Conservation (phyloP, 2,888 invertebrate species). For the Drosophila recens region DNA sequence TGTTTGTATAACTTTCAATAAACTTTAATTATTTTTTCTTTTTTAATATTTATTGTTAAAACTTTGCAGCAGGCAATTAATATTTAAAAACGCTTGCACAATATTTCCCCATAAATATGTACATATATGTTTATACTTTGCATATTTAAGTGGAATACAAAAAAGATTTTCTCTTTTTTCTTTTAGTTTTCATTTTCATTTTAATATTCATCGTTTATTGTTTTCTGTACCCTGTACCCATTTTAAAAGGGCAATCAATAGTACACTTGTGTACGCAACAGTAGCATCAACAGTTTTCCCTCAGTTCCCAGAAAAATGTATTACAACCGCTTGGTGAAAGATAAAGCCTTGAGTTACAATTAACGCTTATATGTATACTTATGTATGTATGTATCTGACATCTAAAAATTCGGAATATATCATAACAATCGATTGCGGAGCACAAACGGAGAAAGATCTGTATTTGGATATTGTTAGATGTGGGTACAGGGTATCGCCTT, state of each 20-base stretch:
- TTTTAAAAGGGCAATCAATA: background rate
- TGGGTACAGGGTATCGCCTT: conserved; percentile 13
- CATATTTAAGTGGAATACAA: conserved; percentile 15
- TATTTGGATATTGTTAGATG: background rate
- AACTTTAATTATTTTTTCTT: conserved; percentile 1
- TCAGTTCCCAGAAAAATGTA: conserved; percentile 7
- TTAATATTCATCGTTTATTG: conserved; percentile 4
- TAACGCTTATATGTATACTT: conserved; percentile 15
- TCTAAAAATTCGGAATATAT: conserved; percentile 3
- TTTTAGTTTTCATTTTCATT: background rate
- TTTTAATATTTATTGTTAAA: conserved; percentile 11
- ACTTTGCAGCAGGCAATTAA: conserved; percentile 10
- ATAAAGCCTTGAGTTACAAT: conserved; percentile 26
- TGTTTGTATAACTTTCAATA: conserved; percentile 34
- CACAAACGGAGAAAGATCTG: background rate
- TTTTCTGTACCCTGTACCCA: conserved; percentile 23
- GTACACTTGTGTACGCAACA: background rate
- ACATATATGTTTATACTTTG: conserved; percentile 7
- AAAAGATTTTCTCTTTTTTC: conserved; percentile 1
- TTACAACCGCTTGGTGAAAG: conserved; percentile 21
- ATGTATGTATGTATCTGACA: background rate
- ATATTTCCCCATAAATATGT: conserved; percentile 43
- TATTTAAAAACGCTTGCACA: conserved; percentile 31
- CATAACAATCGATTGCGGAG: conserved; percentile 10
- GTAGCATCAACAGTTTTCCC: background rate